A percentile compares a stretch with the other conserved stretches of the same genome.
These are phyloP conservation scores for Orthochromis malagaraziensis DNA, from an alignment of 2,113 vertebrate genomes.

Conservation along the genomic window DNA sequence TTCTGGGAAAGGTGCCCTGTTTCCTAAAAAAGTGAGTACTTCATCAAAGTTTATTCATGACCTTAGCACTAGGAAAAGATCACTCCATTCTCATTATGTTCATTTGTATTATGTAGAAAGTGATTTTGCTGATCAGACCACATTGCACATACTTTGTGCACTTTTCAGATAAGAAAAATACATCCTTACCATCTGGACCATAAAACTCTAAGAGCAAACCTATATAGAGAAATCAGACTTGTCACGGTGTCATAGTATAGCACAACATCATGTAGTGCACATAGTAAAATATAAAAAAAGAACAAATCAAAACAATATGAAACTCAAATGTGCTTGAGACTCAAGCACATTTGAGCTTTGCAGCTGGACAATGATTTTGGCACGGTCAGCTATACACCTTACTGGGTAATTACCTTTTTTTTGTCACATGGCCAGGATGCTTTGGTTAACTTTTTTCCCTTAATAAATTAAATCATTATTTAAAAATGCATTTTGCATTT, in stretches of 20 bases:
- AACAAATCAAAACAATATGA: neutral
- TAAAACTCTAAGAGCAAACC: neutral
- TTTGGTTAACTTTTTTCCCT: neutral
- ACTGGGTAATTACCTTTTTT: neutral
- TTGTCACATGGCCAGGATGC: neutral
- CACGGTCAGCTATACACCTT: neutral
- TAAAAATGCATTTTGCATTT: neutral
- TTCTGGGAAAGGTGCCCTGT: neutral
- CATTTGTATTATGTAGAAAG: neutral
- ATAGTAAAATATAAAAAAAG: neutral
- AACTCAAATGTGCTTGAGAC: neutral
- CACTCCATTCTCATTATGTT: neutral
- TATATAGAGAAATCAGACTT: neutral
- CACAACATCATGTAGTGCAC: neutral
- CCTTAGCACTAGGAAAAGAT: neutral
- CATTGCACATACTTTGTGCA: neutral
- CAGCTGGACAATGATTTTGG: neutral
- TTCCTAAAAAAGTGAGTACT: neutral
- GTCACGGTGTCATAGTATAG: neutral
- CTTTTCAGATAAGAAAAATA: neutral
- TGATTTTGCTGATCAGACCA: neutral
- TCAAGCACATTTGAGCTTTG: neutral
- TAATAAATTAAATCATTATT: neutral
- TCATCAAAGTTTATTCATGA: conserved; percentile 14
- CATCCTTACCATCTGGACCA: neutral